Evolutionary conservation across 2,888 invertebrate species (phyloP), one percentile per base, ranked within the genome.

Genomic region (Dasysyrphus tricinctus): DNA sequence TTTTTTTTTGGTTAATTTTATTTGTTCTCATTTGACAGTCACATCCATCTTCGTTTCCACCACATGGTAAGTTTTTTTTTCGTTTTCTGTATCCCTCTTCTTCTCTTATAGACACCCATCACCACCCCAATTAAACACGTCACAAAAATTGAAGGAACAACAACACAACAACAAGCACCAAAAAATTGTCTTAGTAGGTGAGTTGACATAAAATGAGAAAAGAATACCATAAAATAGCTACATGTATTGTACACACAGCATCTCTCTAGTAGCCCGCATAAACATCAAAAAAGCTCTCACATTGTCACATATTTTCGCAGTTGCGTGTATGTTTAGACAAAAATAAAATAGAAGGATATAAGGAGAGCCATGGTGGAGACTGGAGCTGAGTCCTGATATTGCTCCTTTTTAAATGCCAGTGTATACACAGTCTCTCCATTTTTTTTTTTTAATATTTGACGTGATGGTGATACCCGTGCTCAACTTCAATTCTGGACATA

Each of bases 1-100:
- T 14, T 11, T n/a, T 14, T 39, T 42, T 16, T 12, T 39, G 14
- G 12, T 3, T 42, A 32, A 32, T 42, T 77, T 9, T 24, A 57
- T n/a, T 75, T 77, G n/a, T 49, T 69, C 70, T 65, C 70, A 78
- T 78, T 86, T 79, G 72, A 86, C 70, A 65, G 42, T 82, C 75
- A 63, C 59, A 74, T 65, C 16, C 39, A 51, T 80, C n/a, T 70
- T 79, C 57, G 44, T 78, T 69, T 57, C 47, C 37, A 86, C 86
- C 86, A 82, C 75, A 78, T 86, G 86, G 82, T 82, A 79, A 79
- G 72, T 70, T 70, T 51, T 44, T 32, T 19, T 14, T n/a, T n/a
- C n/a, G 42, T 67, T 1, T 24, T n/a, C n/a, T 4, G 47, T 44
- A 2, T 16, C 47, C 16, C 14, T 34, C 16, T 39, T 49, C 3